A percentile compares a stretch with the other conserved stretches of the same genome.
phyloP scores from a whole-genome alignment of 2,888 invertebrate species.

The Fragum sueziense region DNA sequence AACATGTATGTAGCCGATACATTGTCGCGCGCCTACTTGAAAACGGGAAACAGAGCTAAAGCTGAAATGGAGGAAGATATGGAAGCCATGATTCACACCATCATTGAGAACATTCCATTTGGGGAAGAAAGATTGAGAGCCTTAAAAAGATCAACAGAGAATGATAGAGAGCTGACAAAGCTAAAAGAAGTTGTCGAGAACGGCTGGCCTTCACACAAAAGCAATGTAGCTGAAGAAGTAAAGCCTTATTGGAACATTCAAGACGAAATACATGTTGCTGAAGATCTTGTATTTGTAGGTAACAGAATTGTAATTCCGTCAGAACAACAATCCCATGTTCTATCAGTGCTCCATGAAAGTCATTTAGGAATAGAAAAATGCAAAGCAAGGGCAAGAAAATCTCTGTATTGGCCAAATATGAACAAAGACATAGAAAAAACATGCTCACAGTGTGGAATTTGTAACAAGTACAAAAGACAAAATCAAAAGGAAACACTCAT shows the following conservation, averaged over 20 bases:
- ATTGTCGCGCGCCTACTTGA: constrained; percentile 44
- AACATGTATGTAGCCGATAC: constrained; percentile 54
- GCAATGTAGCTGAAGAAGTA: not conserved
- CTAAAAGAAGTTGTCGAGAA: not conserved
- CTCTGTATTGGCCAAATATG: constrained; percentile 61
- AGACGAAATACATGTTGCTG: constrained; percentile 29
- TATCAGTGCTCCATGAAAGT: constrained; percentile 28
- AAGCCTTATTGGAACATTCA: constrained; percentile 27
- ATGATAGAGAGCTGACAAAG: constrained; percentile 5
- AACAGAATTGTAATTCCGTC: constrained; percentile 32
- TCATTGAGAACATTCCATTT: constrained; percentile 15
- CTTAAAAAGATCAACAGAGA: constrained; percentile 1
- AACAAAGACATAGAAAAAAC: constrained; percentile 39
- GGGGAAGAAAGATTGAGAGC: constrained; percentile 10
- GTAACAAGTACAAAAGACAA: constrained; percentile 31
- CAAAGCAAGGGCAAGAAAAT: constrained; percentile 31
- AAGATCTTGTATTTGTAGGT: constrained; percentile 24
- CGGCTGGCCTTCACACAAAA: constrained; percentile 32
- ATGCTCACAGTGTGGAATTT: constrained; percentile 37
- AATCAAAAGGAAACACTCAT: constrained; percentile 48
- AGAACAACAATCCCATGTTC: constrained; percentile 8
- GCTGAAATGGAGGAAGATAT: constrained; percentile 24
- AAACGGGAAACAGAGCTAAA: not conserved
- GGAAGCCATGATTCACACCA: constrained; percentile 22
- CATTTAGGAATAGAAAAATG: constrained; percentile 56